A percentile compares a stretch with the other conserved stretches of the same genome.
These are phyloP conservation scores for Nasonia vitripennis DNA, from an alignment of 1,140 invertebrate genomes.

Conservation along the genomic window DNA sequence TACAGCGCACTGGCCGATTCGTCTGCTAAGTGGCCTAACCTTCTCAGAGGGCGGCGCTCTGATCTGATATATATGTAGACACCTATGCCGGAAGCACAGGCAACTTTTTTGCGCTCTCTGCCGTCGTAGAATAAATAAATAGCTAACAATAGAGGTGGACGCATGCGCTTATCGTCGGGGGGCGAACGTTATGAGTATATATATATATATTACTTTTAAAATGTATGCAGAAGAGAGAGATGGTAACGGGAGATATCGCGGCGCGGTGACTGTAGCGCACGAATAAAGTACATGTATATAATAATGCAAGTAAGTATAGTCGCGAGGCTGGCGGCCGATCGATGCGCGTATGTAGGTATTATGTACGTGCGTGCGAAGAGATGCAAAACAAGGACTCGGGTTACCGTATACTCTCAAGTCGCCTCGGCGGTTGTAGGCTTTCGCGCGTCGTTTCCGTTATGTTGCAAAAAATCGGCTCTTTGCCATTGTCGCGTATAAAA, in stretches of 20 bases:
- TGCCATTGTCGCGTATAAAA: too few relatives aligned
- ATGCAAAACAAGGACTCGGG: not conserved
- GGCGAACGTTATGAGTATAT: not conserved
- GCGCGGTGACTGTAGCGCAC: not conserved
- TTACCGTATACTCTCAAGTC: not conserved
- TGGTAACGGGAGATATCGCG: not conserved
- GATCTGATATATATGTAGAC: too few relatives aligned
- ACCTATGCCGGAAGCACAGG: not conserved
- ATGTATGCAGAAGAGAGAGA: not conserved
- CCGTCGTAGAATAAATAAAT: not conserved
- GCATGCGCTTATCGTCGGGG: not conserved
- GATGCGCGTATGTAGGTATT: not conserved
- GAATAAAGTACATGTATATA: not conserved
- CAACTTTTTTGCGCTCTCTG: not conserved
- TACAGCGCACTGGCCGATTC: not conserved
- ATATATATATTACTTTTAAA: too few relatives aligned
- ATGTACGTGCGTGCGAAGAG: not conserved
- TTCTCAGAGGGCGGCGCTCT: not conserved
- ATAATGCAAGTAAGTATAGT: not conserved
- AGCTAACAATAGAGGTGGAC: not conserved
- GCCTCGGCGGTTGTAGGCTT: not conserved
- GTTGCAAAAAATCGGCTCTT: too few relatives aligned
- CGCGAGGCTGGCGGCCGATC: too few relatives aligned
- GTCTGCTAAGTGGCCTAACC: not conserved
- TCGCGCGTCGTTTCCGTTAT: not conserved